These are phyloP conservation scores for Molossus molossus DNA, from an alignment of 2,797 vertebrate genomes.

Conservation along the genomic window DNA sequence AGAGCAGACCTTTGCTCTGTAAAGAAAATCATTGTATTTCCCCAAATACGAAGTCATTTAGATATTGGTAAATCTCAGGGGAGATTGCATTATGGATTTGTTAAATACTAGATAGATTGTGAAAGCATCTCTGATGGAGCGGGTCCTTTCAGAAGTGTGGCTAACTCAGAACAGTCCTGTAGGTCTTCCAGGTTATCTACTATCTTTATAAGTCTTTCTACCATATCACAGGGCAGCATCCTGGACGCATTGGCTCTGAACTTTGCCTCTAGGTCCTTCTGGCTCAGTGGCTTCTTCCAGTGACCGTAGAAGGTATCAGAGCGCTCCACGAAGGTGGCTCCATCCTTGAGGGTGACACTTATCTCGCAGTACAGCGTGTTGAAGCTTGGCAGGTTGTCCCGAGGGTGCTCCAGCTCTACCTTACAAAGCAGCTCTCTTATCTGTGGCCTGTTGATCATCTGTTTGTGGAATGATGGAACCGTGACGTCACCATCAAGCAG, in stretches of 20 bases:
- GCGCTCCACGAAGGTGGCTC: constrained; percentile 81
- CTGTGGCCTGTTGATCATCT: constrained; percentile 88
- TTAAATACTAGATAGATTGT: not conserved
- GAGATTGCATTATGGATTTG: not conserved
- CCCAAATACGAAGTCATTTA: not conserved
- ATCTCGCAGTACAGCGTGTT: constrained; percentile 95
- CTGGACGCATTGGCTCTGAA: constrained; percentile 92
- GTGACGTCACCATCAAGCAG: constrained; percentile 93
- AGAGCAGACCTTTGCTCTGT: not conserved
- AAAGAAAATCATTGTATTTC: not conserved
- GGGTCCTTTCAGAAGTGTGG: constrained; percentile 90
- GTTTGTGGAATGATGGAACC: constrained; percentile 90
- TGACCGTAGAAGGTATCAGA: constrained; percentile 96
- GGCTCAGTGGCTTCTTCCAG: constrained; percentile 95
- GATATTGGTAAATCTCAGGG: not conserved
- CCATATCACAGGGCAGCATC: constrained; percentile 88
- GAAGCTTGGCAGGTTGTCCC: constrained; percentile 94
- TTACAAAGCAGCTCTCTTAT: constrained; percentile 92
- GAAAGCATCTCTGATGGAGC: not conserved
- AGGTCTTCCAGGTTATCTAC: constrained; percentile 92
- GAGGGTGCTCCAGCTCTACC: constrained; percentile 91
- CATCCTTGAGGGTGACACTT: constrained; percentile 86
- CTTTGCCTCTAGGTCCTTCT: constrained; percentile 93
- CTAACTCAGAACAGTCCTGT: constrained; percentile 90
- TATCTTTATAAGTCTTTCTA: constrained; percentile 90